These are phyloP conservation scores for Scolopax rusticola DNA, from an alignment of 2,797 vertebrate genomes.

Conservation along the genomic window DNA sequence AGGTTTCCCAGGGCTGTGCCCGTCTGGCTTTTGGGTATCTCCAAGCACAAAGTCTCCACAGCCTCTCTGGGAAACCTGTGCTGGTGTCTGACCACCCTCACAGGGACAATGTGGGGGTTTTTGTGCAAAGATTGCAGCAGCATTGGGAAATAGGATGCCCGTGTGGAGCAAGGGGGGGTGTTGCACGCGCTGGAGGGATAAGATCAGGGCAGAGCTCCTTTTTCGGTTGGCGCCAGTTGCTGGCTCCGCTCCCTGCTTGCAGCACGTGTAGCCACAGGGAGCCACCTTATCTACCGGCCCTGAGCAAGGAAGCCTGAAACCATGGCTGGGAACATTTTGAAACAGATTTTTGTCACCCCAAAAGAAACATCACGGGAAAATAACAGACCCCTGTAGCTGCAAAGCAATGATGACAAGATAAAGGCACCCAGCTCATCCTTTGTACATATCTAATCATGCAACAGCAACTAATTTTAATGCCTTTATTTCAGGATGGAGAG, in stretches of 20 bases:
- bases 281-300: slow-evolving; percentile 66
- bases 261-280: slow-evolving; percentile 15
- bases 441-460: background rate
- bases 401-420: background rate
- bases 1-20: background rate
- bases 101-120: background rate
- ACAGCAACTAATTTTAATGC: background rate
- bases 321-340: slow-evolving; percentile 41
- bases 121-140: background rate
- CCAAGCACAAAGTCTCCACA: accelerated
- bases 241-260: slow-evolving; percentile 38
- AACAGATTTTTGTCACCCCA: slow-evolving; percentile 56
- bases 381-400: background rate
- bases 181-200: slow-evolving; percentile 36
- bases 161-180: slow-evolving; percentile 10
- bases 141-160: slow-evolving; percentile 37
- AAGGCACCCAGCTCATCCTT: background rate
- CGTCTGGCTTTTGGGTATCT: background rate
- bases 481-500: background rate
- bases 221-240: slow-evolving; percentile 60
- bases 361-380: background rate
- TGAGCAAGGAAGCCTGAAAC: slow-evolving; percentile 56
- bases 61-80: background rate
- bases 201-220: slow-evolving; percentile 72
- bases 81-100: background rate